These are phyloP conservation scores for Telmatherina bonti DNA, from an alignment of 2,797 vertebrate genomes.

Conservation along the genomic window DNA sequence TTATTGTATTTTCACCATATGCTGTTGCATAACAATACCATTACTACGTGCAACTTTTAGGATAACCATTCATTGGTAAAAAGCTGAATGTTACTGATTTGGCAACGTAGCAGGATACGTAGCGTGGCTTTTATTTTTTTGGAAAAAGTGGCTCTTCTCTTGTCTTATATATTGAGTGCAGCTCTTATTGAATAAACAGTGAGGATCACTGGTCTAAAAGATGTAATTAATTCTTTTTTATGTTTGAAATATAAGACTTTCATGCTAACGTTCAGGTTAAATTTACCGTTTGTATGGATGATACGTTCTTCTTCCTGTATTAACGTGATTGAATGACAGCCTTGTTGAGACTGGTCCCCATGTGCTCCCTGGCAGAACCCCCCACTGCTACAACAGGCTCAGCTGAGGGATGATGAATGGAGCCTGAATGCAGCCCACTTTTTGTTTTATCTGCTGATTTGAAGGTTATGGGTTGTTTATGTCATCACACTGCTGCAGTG, in stretches of 20 bases:
- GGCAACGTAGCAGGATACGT: no score
- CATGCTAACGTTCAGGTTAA: background rate
- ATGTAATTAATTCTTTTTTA: no score
- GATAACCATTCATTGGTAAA: no score
- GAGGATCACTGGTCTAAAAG: no score
- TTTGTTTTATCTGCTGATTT: background rate
- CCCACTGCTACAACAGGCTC: slow-evolving; percentile 30
- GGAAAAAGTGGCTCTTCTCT: no score
- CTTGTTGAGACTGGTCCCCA: background rate
- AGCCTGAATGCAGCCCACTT: background rate
- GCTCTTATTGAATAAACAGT: no score
- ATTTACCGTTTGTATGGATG: background rate
- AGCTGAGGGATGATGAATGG: slow-evolving; percentile 12
- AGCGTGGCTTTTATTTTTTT: no score
- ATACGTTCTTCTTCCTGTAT: background rate
- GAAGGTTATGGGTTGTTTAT: slow-evolving; percentile 13
- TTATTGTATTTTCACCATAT: no score
- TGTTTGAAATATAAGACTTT: background rate
- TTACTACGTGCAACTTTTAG: no score
- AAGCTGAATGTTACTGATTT: no score
- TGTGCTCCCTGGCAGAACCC: slow-evolving; percentile 6
- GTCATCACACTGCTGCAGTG: slow-evolving; percentile 24
- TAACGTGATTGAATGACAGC: slow-evolving; percentile 8
- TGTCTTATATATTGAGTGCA: no score
- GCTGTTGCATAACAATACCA: no score